These are phyloP conservation scores for Girardinichthys multiradiatus DNA, from an alignment of 2,113 vertebrate genomes.

Conservation along the genomic window DNA sequence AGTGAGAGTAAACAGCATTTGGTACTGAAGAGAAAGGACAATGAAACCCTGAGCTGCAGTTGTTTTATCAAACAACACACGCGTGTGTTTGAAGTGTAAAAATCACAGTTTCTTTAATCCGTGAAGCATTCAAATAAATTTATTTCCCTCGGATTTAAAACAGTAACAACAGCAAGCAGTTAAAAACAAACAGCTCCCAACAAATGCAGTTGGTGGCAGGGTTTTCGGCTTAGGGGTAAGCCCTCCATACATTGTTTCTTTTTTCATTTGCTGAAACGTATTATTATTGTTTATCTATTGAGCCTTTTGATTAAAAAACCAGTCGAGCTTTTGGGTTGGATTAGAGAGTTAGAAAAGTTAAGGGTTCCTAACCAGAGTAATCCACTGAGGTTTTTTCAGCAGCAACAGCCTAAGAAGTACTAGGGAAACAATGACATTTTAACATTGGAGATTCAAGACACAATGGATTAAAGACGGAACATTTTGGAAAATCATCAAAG, in stretches of 20 bases:
- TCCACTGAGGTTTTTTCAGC: constrained; percentile 64
- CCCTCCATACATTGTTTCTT: constrained; percentile 61
- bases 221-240: constrained; percentile 62
- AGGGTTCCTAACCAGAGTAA: constrained; percentile 65
- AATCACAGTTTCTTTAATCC: constrained; percentile 80
- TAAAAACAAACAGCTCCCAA: constrained; percentile 73
- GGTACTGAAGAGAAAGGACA: constrained; percentile 62
- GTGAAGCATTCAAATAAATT: constrained; percentile 73
- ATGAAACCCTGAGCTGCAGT: constrained; percentile 66
- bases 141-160: constrained; percentile 78
- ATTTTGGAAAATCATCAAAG: constrained; percentile 71
- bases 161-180: constrained; percentile 75
- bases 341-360: constrained; percentile 71
- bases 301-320: constrained; percentile 52
- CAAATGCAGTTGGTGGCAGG: constrained; percentile 22
- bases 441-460: constrained; percentile 66
- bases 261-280: constrained; percentile 69
- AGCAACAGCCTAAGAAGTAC: constrained; percentile 67
- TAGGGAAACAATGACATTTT: constrained; percentile 57
- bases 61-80: constrained; percentile 67
- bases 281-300: constrained; percentile 79
- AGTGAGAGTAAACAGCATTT: constrained; percentile 68
- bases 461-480: constrained; percentile 69
- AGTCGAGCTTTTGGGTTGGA: constrained; percentile 63
- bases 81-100: constrained; percentile 76